Conservation (phyloP, 2,113 vertebrate genomes). For the Ptilorrhoa leucosticta region DNA sequence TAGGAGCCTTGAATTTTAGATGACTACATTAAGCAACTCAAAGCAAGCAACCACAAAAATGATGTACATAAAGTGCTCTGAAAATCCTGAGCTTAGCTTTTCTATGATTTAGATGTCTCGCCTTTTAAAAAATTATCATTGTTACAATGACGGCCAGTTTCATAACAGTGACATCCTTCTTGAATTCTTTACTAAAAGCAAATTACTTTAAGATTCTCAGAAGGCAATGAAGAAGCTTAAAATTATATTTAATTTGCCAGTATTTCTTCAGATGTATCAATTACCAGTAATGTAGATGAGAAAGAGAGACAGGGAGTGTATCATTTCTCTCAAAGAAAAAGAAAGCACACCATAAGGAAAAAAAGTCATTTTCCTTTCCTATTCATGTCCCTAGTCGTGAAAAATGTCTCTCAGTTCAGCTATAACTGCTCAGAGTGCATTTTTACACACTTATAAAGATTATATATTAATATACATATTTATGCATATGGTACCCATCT, state of each 20-base stretch:
- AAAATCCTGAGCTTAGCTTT: conserved; percentile 41
- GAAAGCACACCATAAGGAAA: background rate
- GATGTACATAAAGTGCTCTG: conserved; percentile 30
- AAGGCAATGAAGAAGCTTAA: background rate
- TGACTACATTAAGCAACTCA: conserved; percentile 50
- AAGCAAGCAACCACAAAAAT: conserved; percentile 44
- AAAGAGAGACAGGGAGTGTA: background rate
- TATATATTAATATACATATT: background rate
- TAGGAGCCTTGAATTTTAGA: conserved; percentile 59
- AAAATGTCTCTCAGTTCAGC: background rate
- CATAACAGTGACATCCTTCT: background rate
- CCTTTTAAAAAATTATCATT: conserved; percentile 32
- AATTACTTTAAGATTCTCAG: conserved; percentile 4
- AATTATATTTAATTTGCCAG: conserved; percentile 28
- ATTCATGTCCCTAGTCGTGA: background rate
- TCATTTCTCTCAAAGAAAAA: background rate
- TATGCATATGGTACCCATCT: background rate
- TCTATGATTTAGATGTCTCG: conserved; percentile 30
- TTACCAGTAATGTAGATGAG: background rate
- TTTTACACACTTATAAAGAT: background rate
- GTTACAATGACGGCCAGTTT: background rate
- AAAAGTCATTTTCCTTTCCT: background rate
- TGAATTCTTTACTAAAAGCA: conserved; percentile 23
- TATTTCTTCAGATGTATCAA: background rate
- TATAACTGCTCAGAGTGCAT: background rate